Percentiles rank a stretch among this genome's conserved stretches.
These are phyloP conservation scores for Mastacembelus armatus DNA, from an alignment of 2,797 vertebrate genomes.

Conservation along the genomic window DNA sequence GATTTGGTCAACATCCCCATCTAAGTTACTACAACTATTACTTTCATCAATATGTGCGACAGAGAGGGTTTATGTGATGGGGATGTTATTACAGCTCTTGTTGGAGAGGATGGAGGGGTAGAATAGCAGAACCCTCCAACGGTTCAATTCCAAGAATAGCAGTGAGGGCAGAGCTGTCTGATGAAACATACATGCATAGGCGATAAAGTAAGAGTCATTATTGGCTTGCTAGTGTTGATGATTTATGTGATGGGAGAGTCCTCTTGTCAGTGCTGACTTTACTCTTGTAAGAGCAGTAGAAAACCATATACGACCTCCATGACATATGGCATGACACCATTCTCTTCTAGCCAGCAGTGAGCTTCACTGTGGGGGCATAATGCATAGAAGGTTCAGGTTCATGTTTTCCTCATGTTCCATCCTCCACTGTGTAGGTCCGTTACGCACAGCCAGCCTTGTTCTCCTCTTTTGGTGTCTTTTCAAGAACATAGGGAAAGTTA, in stretches of 20 bases:
- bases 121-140: conserved; percentile 49
- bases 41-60: conserved; percentile 32
- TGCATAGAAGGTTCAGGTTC: not conserved
- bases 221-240: not conserved
- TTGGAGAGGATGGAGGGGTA: conserved; percentile 14
- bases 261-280: conserved; percentile 18
- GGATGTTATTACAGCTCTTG: conserved; percentile 46
- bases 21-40: conserved; percentile 8
- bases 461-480: not conserved
- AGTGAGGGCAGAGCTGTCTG: conserved; percentile 27
- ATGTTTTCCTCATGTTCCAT: not conserved
- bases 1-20: conserved; percentile 28
- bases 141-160: conserved; percentile 41
- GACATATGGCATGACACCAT: conserved; percentile 7
- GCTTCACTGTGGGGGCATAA: not conserved
- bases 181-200: conserved; percentile 38
- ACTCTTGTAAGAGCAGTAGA: conserved; percentile 6
- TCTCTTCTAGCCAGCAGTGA: not conserved
- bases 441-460: no score
- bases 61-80: conserved; percentile 31
- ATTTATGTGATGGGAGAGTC: conserved; percentile 15
- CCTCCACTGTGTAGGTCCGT: not conserved
- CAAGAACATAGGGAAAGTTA: no score
- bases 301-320: conserved; percentile 10
- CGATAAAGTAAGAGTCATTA: not conserved